Conservation (phyloP, 2,888 invertebrate genomes). For the Drymonia ruficornis region DNA sequence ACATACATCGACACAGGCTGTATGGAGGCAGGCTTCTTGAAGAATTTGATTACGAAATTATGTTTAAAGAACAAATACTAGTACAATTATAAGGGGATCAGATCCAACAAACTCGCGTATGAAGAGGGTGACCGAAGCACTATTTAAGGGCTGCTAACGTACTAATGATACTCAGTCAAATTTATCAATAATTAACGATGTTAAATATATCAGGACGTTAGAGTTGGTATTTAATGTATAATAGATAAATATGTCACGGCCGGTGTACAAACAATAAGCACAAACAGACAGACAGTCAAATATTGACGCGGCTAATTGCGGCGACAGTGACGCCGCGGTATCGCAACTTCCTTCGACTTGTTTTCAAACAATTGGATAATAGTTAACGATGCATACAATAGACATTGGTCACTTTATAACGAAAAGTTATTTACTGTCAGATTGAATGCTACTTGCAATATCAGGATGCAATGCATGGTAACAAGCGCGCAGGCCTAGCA, state of each 20-base stretch:
- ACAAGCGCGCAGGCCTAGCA: too few species aligned
- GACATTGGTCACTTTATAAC: neutral
- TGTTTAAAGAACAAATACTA: neutral
- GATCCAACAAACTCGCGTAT: neutral
- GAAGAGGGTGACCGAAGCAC: too few species aligned
- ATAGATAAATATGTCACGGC: conserved; percentile 30
- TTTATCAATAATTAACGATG: too few species aligned
- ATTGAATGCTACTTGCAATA: too few species aligned
- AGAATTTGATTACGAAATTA: neutral
- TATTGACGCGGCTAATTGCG: conserved; percentile 9
- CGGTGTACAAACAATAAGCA: conserved; percentile 17
- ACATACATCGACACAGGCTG: neutral
- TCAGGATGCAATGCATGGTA: too few species aligned
- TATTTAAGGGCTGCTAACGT: too few species aligned
- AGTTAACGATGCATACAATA: neutral
- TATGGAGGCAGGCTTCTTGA: neutral
- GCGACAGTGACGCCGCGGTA: neutral
- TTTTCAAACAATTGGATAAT: conserved; percentile 5
- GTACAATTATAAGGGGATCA: neutral
- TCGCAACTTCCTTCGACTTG: conserved; percentile 1
- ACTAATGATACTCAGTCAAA: too few species aligned
- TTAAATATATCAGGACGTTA: neutral
- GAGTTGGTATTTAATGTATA: neutral
- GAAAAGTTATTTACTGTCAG: too few species aligned
- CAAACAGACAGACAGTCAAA: conserved; percentile 20